Evolutionary conservation across 2,113 vertebrate species (phyloP).

Genomic region (Heterochromis multidens): DNA sequence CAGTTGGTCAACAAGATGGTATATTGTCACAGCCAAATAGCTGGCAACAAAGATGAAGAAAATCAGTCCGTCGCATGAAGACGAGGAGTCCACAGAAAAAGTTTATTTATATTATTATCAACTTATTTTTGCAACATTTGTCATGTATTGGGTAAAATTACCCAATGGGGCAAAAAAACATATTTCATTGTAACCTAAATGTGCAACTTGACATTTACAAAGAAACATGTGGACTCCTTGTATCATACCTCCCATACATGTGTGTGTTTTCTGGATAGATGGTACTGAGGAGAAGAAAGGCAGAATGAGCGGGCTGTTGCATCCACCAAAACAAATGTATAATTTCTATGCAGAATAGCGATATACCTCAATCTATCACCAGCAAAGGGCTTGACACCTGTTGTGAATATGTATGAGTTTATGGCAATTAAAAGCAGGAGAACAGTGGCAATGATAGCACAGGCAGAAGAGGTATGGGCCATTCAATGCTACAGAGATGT

Average conservation of each 20-base stretch:
- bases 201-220: background rate
- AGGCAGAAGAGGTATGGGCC: background rate
- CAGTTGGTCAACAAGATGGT: background rate
- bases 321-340: background rate
- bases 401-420: background rate
- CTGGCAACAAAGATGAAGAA: background rate
- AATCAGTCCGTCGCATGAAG: background rate
- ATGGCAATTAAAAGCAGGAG: background rate
- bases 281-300: background rate
- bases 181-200: background rate
- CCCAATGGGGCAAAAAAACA: background rate
- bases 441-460: background rate
- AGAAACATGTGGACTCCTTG: background rate
- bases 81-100: background rate
- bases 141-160: background rate
- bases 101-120: background rate
- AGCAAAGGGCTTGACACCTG: background rate
- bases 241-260: no score
- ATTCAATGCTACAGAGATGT: background rate
- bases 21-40: background rate
- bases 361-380: background rate
- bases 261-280: background rate
- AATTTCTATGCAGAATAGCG: background rate
- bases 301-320: background rate
- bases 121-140: background rate